Conservation (phyloP, 64 coral and sea anemone genomes). For the Cladopsammia gracilis region DNA sequence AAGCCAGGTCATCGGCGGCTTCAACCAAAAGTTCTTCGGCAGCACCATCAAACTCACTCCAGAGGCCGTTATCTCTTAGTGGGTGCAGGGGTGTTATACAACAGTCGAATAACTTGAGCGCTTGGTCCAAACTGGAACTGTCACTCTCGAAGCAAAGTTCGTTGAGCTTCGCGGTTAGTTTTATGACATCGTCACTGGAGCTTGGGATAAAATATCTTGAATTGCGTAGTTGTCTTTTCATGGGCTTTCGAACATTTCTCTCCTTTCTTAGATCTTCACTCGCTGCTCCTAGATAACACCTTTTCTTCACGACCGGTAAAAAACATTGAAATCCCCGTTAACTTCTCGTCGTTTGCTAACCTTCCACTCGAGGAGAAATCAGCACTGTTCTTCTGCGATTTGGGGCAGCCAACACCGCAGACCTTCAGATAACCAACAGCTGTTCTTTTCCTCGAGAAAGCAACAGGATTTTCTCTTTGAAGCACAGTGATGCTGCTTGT, state of each 20-base stretch:
- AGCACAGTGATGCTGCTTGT: no score
- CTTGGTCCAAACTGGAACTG: neutral
- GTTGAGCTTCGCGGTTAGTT: neutral
- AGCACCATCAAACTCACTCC: neutral
- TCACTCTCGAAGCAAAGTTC: neutral
- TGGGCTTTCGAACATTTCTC: neutral
- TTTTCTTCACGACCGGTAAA: no score
- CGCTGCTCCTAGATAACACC: no score
- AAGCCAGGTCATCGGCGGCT: neutral
- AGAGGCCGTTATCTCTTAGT: neutral
- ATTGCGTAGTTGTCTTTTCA: neutral
- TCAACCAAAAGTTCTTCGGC: neutral
- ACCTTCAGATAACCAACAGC: no score
- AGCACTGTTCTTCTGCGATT: no score
- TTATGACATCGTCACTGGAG: neutral
- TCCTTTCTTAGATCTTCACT: no score
- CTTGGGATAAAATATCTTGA: neutral
- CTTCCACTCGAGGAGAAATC: no score
- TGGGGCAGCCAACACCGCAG: no score
- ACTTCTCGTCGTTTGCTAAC: no score
- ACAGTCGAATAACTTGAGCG: neutral
- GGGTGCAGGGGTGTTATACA: neutral
- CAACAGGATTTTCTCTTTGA: no score
- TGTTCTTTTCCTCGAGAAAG: no score
- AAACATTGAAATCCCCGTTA: no score